Conservation (phyloP, 2,888 invertebrate genomes). For the Leptinotarsa peninsularis region DNA sequence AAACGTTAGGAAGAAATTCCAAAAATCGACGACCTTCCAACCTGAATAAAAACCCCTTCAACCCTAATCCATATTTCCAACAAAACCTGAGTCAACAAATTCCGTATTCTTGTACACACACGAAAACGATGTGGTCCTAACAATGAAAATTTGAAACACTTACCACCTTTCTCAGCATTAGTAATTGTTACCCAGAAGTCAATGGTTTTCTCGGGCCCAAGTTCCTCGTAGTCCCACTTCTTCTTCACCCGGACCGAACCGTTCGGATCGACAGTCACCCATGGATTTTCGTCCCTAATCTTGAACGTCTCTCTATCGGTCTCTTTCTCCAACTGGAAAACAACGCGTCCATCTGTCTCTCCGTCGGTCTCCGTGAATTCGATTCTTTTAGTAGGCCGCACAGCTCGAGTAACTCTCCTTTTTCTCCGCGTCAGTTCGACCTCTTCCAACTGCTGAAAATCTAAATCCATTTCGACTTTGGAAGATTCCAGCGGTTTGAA, state of each 20-base stretch:
- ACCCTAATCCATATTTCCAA: background rate
- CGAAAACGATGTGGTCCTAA: background rate
- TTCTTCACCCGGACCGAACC: constrained; percentile 93
- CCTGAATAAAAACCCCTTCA: background rate
- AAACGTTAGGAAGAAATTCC: too few species aligned
- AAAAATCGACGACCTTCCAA: too few species aligned
- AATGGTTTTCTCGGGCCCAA: constrained; percentile 94
- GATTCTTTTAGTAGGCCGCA: constrained; percentile 93
- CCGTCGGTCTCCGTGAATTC: constrained; percentile 94
- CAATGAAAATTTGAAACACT: constrained; percentile 64
- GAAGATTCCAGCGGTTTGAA: constrained; percentile 72
- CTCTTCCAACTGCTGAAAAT: constrained; percentile 66
- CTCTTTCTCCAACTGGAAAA: constrained; percentile 91
- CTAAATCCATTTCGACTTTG: constrained; percentile 72
- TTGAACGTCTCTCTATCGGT: constrained; percentile 93
- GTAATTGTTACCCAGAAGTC: constrained; percentile 97
- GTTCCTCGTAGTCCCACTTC: constrained; percentile 97
- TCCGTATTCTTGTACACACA: constrained; percentile 8
- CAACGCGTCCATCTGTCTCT: constrained; percentile 86
- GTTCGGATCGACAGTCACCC: constrained; percentile 92
- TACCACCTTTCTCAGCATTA: constrained; percentile 89
- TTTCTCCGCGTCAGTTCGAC: constrained; percentile 76
- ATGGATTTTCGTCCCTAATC: constrained; percentile 92
- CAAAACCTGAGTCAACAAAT: background rate
- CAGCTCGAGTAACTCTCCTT: constrained; percentile 86